phyloP scores from a whole-genome alignment of 2,113 vertebrate genomes.

The Pheucticus melanocephalus region DNA sequence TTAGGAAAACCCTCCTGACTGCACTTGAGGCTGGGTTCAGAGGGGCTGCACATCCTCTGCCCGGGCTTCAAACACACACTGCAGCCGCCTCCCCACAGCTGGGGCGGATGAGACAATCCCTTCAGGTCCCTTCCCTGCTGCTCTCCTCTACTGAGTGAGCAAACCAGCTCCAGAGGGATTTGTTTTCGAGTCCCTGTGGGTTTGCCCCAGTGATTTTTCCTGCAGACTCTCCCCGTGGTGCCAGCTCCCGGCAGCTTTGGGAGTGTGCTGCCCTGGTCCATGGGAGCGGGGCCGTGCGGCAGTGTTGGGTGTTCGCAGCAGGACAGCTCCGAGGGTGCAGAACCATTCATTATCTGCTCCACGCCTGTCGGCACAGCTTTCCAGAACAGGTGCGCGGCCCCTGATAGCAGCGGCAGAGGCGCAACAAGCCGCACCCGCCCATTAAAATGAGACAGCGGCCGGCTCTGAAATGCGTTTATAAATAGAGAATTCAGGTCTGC shows the following conservation, averaged over 20 bases:
- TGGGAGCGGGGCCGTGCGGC: accelerated
- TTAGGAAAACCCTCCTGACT: not conserved
- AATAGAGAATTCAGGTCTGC: not conserved
- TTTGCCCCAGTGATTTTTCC: not conserved
- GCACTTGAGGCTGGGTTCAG: accelerated
- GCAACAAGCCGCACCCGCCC: not conserved
- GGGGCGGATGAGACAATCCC: accelerated
- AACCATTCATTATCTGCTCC: constrained; percentile 45
- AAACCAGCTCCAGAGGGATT: not conserved
- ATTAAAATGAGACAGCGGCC: not conserved
- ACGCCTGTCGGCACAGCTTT: not conserved
- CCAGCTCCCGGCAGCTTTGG: not conserved
- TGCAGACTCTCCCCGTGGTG: not conserved
- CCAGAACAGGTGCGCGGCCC: not conserved
- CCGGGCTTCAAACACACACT: not conserved
- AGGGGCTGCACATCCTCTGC: not conserved
- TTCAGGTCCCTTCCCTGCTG: not conserved
- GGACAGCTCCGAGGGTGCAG: not conserved
- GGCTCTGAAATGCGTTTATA: not conserved
- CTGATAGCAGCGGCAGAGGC: constrained; percentile 9
- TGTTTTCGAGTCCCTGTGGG: not conserved
- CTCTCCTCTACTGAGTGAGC: not conserved
- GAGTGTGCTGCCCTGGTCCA: accelerated
- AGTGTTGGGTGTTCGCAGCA: not conserved
- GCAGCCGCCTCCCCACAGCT: accelerated